A percentile compares a stretch with the other conserved stretches of the same genome.
Conservation (phyloP, 1,140 invertebrate genomes). For the Drosophila erecta region DNA sequence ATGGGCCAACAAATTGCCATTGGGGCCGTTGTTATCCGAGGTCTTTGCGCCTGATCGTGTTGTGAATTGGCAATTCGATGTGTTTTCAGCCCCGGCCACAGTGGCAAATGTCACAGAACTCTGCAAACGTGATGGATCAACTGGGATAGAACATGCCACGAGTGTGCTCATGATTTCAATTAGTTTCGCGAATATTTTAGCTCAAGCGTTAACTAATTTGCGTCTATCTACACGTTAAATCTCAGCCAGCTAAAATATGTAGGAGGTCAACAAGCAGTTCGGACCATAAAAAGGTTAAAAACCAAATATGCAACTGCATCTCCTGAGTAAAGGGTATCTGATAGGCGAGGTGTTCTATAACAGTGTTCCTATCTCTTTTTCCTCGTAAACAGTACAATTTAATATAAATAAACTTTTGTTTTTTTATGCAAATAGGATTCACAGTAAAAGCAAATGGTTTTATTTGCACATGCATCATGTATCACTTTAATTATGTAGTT, state of each 20-base stretch:
- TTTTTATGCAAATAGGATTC: background rate
- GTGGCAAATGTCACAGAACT: slow-evolving; percentile 33
- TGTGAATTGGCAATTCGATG: slow-evolving; percentile 58
- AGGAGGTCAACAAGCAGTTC: too few relatives aligned
- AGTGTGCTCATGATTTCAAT: background rate
- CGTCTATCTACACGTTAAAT: background rate
- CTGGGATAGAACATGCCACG: slow-evolving; percentile 2
- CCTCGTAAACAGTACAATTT: too few relatives aligned
- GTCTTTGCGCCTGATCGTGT: slow-evolving; percentile 58
- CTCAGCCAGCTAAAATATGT: background rate
- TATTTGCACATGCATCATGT: too few relatives aligned
- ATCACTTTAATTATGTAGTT: slow-evolving; percentile 12
- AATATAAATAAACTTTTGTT: too few relatives aligned
- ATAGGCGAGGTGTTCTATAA: too few relatives aligned
- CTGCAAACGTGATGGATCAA: slow-evolving; percentile 30
- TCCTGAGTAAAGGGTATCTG: too few relatives aligned
- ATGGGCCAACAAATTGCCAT: slow-evolving; percentile 73
- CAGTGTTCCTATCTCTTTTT: too few relatives aligned
- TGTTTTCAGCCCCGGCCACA: slow-evolving; percentile 44
- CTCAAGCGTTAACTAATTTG: background rate
- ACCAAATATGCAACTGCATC: too few relatives aligned
- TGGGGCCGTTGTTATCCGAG: slow-evolving; percentile 38
- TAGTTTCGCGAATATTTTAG: background rate
- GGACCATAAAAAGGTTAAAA: too few relatives aligned
- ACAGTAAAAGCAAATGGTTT: background rate